These are phyloP conservation scores for Pogona vitticeps DNA, from an alignment of 2,113 vertebrate genomes.

Conservation along the genomic window DNA sequence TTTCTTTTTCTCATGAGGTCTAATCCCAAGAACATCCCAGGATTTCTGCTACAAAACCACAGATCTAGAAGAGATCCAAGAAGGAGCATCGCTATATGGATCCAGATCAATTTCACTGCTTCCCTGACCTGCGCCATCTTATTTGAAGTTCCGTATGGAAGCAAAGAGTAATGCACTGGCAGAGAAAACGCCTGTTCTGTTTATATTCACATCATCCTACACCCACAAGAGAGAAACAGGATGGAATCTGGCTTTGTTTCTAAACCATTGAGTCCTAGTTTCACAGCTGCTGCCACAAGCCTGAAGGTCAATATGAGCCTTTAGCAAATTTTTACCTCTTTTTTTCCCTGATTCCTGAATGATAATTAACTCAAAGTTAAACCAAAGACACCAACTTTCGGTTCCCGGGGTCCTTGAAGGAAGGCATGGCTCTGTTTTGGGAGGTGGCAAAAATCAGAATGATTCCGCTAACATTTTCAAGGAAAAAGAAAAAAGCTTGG, in stretches of 20 bases:
- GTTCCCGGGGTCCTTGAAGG: not conserved
- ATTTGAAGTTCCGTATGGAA: not conserved
- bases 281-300: not conserved
- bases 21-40: not conserved
- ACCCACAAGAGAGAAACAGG: not conserved
- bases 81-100: not conserved
- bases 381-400: not conserved
- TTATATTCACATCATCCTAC: not conserved
- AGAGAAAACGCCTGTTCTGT: not conserved
- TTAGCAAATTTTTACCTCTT: not conserved
- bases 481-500: not conserved
- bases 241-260: conserved; percentile 4
- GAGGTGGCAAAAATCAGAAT: not conserved
- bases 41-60: not conserved
- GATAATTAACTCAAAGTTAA: not conserved
- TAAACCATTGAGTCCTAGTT: not conserved
- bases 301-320: not conserved
- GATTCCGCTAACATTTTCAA: not conserved
- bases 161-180: not conserved
- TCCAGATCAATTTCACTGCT: not conserved
- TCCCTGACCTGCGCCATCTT: not conserved
- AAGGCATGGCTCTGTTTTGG: not conserved
- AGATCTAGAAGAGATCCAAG: not conserved
- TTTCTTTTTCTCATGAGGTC: not conserved
- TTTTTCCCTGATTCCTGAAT: no score